phyloP scores from a whole-genome alignment of 2,113 vertebrate genomes.

The Salvelinus sp. region DNA sequence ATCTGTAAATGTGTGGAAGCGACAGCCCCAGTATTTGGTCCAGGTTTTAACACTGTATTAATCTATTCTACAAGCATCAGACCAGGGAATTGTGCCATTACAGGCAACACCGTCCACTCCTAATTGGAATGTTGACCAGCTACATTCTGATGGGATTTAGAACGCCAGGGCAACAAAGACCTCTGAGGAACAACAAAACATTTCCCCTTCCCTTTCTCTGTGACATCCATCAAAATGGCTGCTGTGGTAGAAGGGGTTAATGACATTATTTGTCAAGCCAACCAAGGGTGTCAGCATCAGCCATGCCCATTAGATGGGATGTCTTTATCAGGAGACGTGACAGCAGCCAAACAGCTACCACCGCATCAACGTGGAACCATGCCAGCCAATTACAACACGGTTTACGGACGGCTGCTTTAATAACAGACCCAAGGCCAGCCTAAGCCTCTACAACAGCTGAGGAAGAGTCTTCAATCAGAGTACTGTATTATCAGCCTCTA shows the following conservation, averaged over 20 bases:
- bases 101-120: constrained; percentile 39
- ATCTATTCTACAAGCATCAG: constrained; percentile 4
- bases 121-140: constrained; percentile 55
- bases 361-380: constrained; percentile 57
- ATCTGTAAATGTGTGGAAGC: constrained; percentile 22
- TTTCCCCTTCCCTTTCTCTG: constrained; percentile 46
- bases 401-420: constrained; percentile 49
- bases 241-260: constrained; percentile 71
- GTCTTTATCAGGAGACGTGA: constrained; percentile 74
- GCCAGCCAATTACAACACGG: constrained; percentile 68
- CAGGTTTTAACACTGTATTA: constrained; percentile 10
- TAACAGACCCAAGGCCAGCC: constrained; percentile 33
- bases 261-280: constrained; percentile 77
- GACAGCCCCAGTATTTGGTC: not conserved
- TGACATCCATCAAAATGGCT: constrained; percentile 72
- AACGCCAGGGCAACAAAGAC: constrained; percentile 58
- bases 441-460: constrained; percentile 13
- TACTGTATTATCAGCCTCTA: not conserved
- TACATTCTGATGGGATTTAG: constrained; percentile 45
- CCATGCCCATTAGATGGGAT: constrained; percentile 69
- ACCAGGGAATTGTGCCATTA: constrained; percentile 24
- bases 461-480: no score
- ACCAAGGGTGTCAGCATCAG: constrained; percentile 53
- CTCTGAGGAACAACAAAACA: constrained; percentile 23
- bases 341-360: constrained; percentile 63